Evolutionary conservation across 2,888 invertebrate genomes (phyloP), one percentile per base, ranked within the genome.

Genomic region (Cotesia congregata): DNA sequence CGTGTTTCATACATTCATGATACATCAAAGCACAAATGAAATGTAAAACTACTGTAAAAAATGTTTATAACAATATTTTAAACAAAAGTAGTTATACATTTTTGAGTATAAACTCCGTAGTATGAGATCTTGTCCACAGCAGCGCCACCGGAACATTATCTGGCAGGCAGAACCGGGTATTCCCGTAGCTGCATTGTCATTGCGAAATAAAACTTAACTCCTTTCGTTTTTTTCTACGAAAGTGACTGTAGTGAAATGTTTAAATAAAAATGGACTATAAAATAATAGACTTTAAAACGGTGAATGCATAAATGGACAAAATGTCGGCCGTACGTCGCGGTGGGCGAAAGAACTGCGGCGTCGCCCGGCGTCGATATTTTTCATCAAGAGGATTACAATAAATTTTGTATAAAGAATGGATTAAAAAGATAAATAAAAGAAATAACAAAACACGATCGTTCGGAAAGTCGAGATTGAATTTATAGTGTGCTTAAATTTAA

Each of bases 281-380:
- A 76, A 59, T 73, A 77, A 77, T 67, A 78, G 80, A 77, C 78
- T 78, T 77, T 77, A 76, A 71, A 75, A 79, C 77, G 81, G 78
- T 79, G 80, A 80, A 80, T 71, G 80, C 79, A 80, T 79, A 80
- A 83, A 87, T 88, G 88, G 88, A 86, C 88, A 88, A 82, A 79
- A 87, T 88, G 87, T 88, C 86, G 86, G 84, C 85, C 86, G 84
- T 85, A 87, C 86, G 87, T 88, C 87, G 86, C 86, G 89, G 89
- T 88, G 86, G 88, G 88, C 89, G 89, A 89, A 89, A 89, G 89
- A 89, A 88, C 86, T 86, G 89, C 86, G 89, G 87, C 88, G 84
- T 84, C 85, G 88, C 86, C 86, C 86, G 86, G 86, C 85, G 85
- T 86, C 85, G 76, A 79, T 79, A 38, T 59, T 17, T 74, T 77